Conservation (phyloP, 2,888 invertebrate genomes). For the Trichogramma evanescens region DNA sequence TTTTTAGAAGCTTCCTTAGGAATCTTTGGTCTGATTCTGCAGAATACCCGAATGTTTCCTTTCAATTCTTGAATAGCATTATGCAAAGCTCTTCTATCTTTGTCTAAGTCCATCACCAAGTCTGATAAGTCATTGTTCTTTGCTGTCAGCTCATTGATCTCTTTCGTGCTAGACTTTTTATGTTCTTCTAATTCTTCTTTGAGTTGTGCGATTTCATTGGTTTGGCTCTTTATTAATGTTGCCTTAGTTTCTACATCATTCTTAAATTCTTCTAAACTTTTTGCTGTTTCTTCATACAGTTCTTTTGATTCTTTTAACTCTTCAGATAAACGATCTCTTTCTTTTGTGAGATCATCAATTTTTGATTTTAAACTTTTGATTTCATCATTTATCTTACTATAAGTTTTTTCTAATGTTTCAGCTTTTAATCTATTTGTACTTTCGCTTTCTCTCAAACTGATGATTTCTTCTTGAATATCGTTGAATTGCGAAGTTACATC, state of each 20-base stretch:
- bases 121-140: constrained; percentile 49
- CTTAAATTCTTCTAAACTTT: constrained; percentile 45
- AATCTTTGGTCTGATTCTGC: constrained; percentile 66
- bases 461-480: constrained; percentile 27
- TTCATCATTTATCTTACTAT: constrained; percentile 54
- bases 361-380: constrained; percentile 53
- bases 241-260: constrained; percentile 50
- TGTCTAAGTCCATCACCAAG: constrained; percentile 50
- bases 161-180: constrained; percentile 16
- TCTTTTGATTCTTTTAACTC: constrained; percentile 48
- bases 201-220: constrained; percentile 31
- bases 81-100: constrained; percentile 59
- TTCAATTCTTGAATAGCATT: constrained; percentile 70
- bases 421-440: constrained; percentile 25
- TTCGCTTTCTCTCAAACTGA: constrained; percentile 27
- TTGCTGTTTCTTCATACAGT: constrained; percentile 35
- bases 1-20: constrained; percentile 54
- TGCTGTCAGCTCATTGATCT: constrained; percentile 27
- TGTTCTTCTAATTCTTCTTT: constrained; percentile 33
- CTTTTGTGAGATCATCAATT: constrained; percentile 50
- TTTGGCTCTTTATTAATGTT: constrained; percentile 24
- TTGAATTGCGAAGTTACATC: constrained; percentile 46
- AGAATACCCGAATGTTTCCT: constrained; percentile 75
- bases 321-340: constrained; percentile 28
- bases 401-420: constrained; percentile 28